Evolutionary conservation across 2,797 vertebrate genomes (phyloP), one percentile per base, ranked within the genome.

Genomic region (Harpagifer antarcticus): DNA sequence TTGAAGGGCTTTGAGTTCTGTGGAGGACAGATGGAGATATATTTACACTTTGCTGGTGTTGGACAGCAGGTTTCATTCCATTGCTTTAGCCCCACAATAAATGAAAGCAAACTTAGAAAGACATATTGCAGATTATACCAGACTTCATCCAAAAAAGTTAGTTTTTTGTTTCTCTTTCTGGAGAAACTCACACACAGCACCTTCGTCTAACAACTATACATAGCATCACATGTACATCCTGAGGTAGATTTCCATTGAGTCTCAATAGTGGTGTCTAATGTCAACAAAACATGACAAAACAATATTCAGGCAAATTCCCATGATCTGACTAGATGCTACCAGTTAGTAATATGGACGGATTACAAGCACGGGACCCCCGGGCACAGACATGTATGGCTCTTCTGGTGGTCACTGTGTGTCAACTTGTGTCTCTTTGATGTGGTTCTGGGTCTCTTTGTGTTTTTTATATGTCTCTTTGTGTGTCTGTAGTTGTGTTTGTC

Each of bases 201-300:
- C 72, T 77, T 92, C 76, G 81, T 81, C 80, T 84, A 87, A 78
- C 67, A 78, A 86, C 82, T 84, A 73, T 78, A 91, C 88, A 87
- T 67, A 79, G 66, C 69, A 88, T 83, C 74, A 82, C 85, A 88
- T 84, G 79, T 85, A 90, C 86, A 87, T 82, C 79, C 83, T 95
- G 96, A 96, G 96, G 96, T 96, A 96, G 96, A 95, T 95, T 88
- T 93, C 82, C 84, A 88, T 89, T 73, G 86, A 87, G 85, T 83
- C 79, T 92, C 78, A 85, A 91, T 89, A 93, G 94, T 95, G 95
- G 94, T 94, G 88, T 88, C 72, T 83, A 83, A 91, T 89, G 91
- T 90, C 83, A 91, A 88, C 50, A 85, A 85, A 85, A 82, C 75
- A 89, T 73, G 80, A 87, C 50, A 80, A 77, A 87, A 78, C 75